Evolutionary conservation across 2,888 invertebrate genomes (phyloP), one percentile per base, ranked within the genome.

Genomic region (Phortica magna): DNA sequence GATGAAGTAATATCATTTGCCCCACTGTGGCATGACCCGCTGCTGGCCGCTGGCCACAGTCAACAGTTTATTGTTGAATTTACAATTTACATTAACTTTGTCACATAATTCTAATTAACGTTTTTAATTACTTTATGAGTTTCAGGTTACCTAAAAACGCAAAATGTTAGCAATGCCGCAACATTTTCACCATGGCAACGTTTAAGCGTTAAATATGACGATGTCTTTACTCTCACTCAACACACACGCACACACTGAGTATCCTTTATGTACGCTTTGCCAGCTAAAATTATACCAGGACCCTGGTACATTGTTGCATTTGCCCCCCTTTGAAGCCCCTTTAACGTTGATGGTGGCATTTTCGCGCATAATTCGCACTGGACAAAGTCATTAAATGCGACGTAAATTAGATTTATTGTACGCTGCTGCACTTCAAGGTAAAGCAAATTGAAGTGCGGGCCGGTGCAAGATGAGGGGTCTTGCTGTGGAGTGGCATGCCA

Each of bases 351-450:
- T 81, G 81, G 72, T 74, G 64, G 82, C 83, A 81, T 83, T 82
- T 80, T 79, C 78, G 80, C 77, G 78, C 79, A 81, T 82, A 82
- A 82, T 80, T 82, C 77, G 78, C 78, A 77, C 89, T 83, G 89
- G 90, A 89, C 89, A 88, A 85, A 90, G 89, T 89, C 89, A 88
- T 84, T 90, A 89, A 88, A 88, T 89, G 88, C 89, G 89, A 90
- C 90, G 84, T 90, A 90, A 90, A 90, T 90, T 90, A 90, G 90
- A 90, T 90, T 90, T 89, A 89, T 89, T 89, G 88, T 89, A 81
- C 84, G 77, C 83, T 86, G 82, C 82, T 88, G 89, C 89, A 88
- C 83, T 84, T 82, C 88, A 84, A 83, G 81, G 82, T 78, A 81
- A 57, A 10, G 65, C 43, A 9, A n/a, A n/a, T 17, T 55, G 55